phyloP scores from a whole-genome alignment of 1,140 invertebrate species.

The Cyphomyrmex costatus region DNA sequence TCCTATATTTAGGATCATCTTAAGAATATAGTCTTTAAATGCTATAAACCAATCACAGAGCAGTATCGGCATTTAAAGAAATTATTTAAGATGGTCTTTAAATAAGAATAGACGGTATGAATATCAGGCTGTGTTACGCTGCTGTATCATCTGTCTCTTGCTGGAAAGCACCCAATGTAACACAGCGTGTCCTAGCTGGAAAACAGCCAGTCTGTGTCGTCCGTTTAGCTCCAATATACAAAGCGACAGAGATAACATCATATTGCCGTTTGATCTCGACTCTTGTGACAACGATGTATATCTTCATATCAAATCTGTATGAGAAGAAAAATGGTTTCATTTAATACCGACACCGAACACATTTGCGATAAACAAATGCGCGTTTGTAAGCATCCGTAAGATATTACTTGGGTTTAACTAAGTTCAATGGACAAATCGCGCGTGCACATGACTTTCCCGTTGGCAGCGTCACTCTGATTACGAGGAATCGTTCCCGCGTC shows the following conservation, averaged over 20 bases:
- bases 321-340: constrained; percentile 4
- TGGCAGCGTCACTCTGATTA: neutral
- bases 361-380: constrained; percentile 15
- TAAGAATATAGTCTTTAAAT: too few species aligned
- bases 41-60: too few species aligned
- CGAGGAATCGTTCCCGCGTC: constrained; percentile 13
- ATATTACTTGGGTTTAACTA: constrained; percentile 31
- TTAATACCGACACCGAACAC: neutral
- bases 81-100: too few species aligned
- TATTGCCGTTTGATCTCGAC: constrained; percentile 27
- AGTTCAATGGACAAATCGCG: constrained; percentile 49
- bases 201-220: too few species aligned
- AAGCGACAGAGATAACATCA: constrained; percentile 16
- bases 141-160: too few species aligned
- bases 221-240: neutral
- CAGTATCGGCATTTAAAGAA: too few species aligned
- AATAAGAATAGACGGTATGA: too few species aligned
- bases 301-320: constrained; percentile 2
- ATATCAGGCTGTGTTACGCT: too few species aligned
- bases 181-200: too few species aligned
- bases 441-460: constrained; percentile 21
- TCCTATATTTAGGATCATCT: too few species aligned
- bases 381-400: neutral
- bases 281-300: constrained; percentile 1
- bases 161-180: too few species aligned